Base-by-base conservation (phyloP, 2,888 invertebrate species). In the Macaria liturata region DNA sequence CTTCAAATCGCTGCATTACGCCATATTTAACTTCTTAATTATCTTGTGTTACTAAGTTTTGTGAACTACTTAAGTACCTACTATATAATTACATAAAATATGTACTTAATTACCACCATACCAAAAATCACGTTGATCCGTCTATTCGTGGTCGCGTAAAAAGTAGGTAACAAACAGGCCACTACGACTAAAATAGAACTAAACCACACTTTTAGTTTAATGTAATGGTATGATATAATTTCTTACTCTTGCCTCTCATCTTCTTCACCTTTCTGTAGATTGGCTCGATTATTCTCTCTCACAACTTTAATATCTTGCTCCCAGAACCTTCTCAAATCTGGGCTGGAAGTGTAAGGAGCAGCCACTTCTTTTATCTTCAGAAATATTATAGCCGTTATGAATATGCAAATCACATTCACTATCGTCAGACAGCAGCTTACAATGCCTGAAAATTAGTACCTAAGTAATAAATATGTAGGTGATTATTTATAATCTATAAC, bases 331-430 rank as follows among this genome's bases (percentile, higher is more conserved):
- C 95, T 93, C 50, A 96, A 87, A 72, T 95, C 95, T 32, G 95
- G 94, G 62, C 95, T 95, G 0, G 95, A 95, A 0, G 95, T 95
- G 71, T 95, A 95, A 0, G 96, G 97, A 51, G 96, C 96, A 0
- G 95, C 95, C 6, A 97, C 96, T 84, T 96, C 96, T 81, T 97
- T 97, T 66, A 97, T 95, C 93, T 96, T 96, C 50, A 97, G 86
- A 61, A 97, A 95, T 64, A 96, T 92, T 70, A 96, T 94, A 3
- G 96, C 97, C 51, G 96, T 95, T 69, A 96, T 93, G 78, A 96
- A 95, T 75, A 97, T 97, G 83, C 97, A 96, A 74, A 95, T 93
- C 61, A 97, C 96, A 82, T 97, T 97, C 40, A 97, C 93, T 50
- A 97, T 91, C 3, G 97, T 97, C 52, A 97, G 84, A 64, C 95